Base-by-base conservation (phyloP, 2,113 vertebrate species). In the Otis tarda region DNA sequence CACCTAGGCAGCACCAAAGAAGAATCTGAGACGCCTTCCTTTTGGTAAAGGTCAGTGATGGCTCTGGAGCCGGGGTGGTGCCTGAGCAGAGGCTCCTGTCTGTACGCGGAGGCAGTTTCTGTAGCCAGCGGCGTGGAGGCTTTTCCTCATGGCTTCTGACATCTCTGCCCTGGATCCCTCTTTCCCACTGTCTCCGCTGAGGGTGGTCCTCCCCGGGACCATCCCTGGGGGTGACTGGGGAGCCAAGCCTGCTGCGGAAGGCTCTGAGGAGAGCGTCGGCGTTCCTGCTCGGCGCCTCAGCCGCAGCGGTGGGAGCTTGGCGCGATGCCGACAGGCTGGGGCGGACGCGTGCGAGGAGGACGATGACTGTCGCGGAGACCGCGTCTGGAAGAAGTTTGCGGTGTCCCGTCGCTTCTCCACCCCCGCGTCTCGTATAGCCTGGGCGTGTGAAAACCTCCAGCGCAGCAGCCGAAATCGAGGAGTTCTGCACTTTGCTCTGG, bases 311-410 rank as follows among this genome's bases (percentile, higher is more conserved):
- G 4, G 37, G 49, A 63, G 14, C 28, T 28, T 2, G 1, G 33
- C 69, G 12, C 2, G 14, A 28, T 57, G 75, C 56, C 31, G 2
- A 1, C 6, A 2, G 60, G 43, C 39, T 19, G 7, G 2, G 31
- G 64, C 73, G 19, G 43, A 43, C 18, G 0, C 14, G 0, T 1
- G 61, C 4, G 7, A 8, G 57, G 43, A 8, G 57, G 43, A 35
- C 1, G 2, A 55, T 1, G 9, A 7, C 47, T 16, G 75, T 27
- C 23, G 1, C 28, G 2, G 13, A 30, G 28, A 1, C 24, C 1
- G 2, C 2, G 57, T 13, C 53, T 14, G 37, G 20, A 55, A 8
- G 37, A 4, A 6, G 6, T 8, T 3, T 6, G 35, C 5, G 43
- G 43, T 27, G 47, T 3, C 78, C 78, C 4, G 9, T 12, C 75